phyloP scores from a whole-genome alignment of 2,888 invertebrate species.

The Geophilus truncorum region DNA sequence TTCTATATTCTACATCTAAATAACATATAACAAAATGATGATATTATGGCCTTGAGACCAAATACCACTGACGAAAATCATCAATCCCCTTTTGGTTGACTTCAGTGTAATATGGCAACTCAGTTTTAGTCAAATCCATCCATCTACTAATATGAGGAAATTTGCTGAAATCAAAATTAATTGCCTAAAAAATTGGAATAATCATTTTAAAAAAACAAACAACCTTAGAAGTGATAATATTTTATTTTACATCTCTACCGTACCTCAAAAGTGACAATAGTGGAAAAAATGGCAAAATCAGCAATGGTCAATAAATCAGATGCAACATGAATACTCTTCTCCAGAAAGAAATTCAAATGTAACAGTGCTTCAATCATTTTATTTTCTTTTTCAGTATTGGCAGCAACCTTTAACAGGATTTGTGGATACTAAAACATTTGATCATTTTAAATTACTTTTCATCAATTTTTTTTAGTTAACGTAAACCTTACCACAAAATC shows the following conservation, averaged over 20 bases:
- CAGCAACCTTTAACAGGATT: conserved; percentile 39
- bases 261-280: conserved; percentile 44
- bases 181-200: background rate
- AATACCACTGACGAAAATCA: conserved; percentile 40
- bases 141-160: conserved; percentile 37
- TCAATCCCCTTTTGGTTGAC: conserved; percentile 42
- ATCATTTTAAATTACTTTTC: background rate
- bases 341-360: conserved; percentile 42
- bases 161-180: conserved; percentile 1
- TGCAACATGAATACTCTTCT: conserved; percentile 43
- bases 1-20: too few species aligned
- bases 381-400: conserved; percentile 43
- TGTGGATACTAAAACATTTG: conserved; percentile 38
- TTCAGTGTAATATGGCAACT: conserved; percentile 42
- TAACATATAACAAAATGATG: too few species aligned
- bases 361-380: conserved; percentile 43
- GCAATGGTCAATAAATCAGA: conserved; percentile 46
- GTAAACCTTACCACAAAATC: conserved; percentile 44
- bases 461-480: background rate
- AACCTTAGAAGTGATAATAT: background rate
- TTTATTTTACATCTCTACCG: too few species aligned
- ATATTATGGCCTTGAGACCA: background rate
- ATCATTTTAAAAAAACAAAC: background rate
- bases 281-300: conserved; percentile 45
- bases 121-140: conserved; percentile 40